Base-by-base conservation (phyloP, 2,797 vertebrate genomes). In the Sebastes oblongus region DNA sequence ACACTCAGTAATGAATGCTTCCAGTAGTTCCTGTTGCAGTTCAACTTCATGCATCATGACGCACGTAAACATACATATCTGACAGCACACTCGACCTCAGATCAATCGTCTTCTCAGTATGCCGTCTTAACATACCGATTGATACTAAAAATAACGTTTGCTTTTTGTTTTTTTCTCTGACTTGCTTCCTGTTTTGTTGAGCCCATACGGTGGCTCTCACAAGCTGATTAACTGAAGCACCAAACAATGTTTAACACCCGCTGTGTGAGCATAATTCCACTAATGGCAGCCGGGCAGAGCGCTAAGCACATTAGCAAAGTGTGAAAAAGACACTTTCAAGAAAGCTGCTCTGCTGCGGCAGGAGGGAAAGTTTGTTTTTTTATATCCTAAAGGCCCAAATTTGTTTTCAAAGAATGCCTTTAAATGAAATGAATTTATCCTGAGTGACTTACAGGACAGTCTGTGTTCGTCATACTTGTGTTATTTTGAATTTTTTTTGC, bases 171-270 rank as follows among this genome's bases (percentile, higher is more conserved):
- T 59, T 70, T 42, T 5, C 62, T 72, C 29, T 32, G 66, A 55
- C 6, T 66, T 39, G 6, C 46, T 20, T 66, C 14, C 34, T 30
- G 11, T 68, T 58, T 54, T 68, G 27, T 60, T 32, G 39, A 4
- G 46, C 67, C 39, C 84, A 80, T 76, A 73, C 54, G 76, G 73
- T 34, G 50, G 29, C 59, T 70, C 62, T 55, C 42, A 29, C 71
- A 3, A 60, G 73, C 83, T 80, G 83, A 88, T 88, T 86, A 82
- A 86, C 58, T 65, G 77, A 75, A 85, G 81, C 65, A 77, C 66
- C 82, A 84, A 81, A 88, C 79, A 62, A 81, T 87, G 86, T 79
- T 66, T 66, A 80, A 80, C 86, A 56, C 78, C 84, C 4, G 84
- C 87, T 77, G 88, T 25, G 74, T 73, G 64, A 85, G 36, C 69